Evolutionary conservation across 2,797 vertebrate species (phyloP).

Genomic region (Pagetopsis macropterus): DNA sequence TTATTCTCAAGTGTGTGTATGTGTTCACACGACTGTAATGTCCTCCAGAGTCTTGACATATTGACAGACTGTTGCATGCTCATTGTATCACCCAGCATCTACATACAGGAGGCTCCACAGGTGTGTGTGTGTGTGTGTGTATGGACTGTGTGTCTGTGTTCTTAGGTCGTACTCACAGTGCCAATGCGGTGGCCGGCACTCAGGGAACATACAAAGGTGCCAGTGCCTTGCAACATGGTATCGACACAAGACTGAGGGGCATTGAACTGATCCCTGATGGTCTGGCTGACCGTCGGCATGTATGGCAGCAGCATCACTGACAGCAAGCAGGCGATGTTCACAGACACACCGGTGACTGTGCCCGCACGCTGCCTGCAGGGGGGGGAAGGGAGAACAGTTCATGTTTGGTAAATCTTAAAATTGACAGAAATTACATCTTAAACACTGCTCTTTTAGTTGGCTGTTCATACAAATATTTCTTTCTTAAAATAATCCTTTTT

Average conservation of each 20-base stretch:
- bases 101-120: constrained; percentile 28
- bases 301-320: constrained; percentile 91
- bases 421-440: not conserved
- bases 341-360: constrained; percentile 91
- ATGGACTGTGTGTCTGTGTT: not conserved
- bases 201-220: constrained; percentile 85
- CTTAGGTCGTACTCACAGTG: constrained; percentile 80
- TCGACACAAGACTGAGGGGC: constrained; percentile 76
- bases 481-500: not conserved
- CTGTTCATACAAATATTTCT: not conserved
- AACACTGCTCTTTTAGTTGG: not conserved
- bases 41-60: constrained; percentile 52
- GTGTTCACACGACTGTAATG: constrained; percentile 36
- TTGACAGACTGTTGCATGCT: constrained; percentile 72
- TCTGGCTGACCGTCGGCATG: constrained; percentile 89
- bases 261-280: constrained; percentile 89
- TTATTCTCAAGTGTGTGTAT: constrained; percentile 42
- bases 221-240: constrained; percentile 80
- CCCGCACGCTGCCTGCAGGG: constrained; percentile 87
- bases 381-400: constrained; percentile 15
- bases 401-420: not conserved
- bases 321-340: constrained; percentile 90
- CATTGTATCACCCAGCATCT: constrained; percentile 73
- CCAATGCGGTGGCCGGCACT: constrained; percentile 89
- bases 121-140: constrained; percentile 40